Base-by-base conservation (phyloP, 1,140 invertebrate species). In the Leptoteleia sp. region DNA sequence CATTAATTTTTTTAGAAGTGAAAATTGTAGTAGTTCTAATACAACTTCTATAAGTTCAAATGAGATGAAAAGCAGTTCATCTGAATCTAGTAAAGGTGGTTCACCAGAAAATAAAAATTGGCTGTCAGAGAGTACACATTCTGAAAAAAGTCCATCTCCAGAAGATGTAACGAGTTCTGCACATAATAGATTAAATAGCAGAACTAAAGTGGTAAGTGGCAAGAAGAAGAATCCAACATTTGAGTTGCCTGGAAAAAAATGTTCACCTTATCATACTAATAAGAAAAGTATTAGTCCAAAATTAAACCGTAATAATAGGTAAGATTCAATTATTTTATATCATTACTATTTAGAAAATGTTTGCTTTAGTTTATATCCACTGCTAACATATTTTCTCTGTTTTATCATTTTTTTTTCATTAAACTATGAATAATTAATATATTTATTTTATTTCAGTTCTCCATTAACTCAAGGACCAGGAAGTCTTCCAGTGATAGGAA, bases 401-500 rank as follows among this genome's bases (percentile, higher is more conserved):
- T n/a, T n/a, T n/a, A n/a, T n/a, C n/a, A n/a, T n/a, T n/a, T n/a
- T n/a, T n/a, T n/a, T n/a, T n/a, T n/a, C n/a, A n/a, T n/a, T n/a
- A n/a, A n/a, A n/a, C n/a, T n/a, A n/a, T n/a, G n/a, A n/a, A n/a
- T n/a, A n/a, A n/a, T n/a, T n/a, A n/a, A n/a, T n/a, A n/a, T 42
- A 29, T 55, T 13, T 40, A 7, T 55, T 27, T 55, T 40, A 78
- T 71, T 11, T 54, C 78, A 93, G 92, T 76, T 93, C 84, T 22
- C 85, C 85, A 57, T 90, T 90, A 88, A 85, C 61, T 88, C 91
- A 84, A 90, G 92, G 86, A 4, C 92, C 93, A 1, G 94, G 93
- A 52, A 95, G 94, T 81, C 91, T 95, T 48, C 94, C 94, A 4
- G 93, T 95, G 91, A 94, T 95, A 70, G 92, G 92, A 37, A 87